phyloP scores from a whole-genome alignment of 2,888 invertebrate genomes.

The Sphaerophoria taeniata region DNA sequence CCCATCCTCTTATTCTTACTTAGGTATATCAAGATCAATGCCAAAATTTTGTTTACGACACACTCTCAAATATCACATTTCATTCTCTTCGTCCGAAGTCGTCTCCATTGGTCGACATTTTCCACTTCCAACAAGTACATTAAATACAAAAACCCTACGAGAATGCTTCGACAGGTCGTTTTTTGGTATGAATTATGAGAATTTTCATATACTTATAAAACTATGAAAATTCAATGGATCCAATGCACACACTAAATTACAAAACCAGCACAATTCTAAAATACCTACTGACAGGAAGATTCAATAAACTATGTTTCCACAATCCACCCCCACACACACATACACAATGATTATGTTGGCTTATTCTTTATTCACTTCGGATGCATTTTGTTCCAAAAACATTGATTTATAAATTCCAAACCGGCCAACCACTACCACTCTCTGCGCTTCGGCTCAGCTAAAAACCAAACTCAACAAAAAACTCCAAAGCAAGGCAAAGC shows the following conservation, averaged over 20 bases:
- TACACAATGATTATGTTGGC: neutral
- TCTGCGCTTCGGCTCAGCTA: neutral
- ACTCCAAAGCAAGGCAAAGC: constrained; percentile 10
- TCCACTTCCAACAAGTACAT: too few relatives aligned
- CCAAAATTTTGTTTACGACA: constrained; percentile 21
- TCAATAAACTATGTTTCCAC: constrained; percentile 53
- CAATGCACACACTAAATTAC: constrained; percentile 52
- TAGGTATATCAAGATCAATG: constrained; percentile 35
- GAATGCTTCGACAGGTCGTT: neutral
- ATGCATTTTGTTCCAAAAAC: constrained; percentile 40
- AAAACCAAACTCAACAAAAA: neutral
- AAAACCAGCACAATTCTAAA: constrained; percentile 41
- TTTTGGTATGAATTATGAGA: constrained; percentile 8
- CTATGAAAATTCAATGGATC: constrained; percentile 36
- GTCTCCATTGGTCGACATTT: neutral
- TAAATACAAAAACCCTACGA: too few relatives aligned
- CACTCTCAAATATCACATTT: neutral
- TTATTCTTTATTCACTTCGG: constrained; percentile 24
- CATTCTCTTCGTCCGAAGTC: neutral
- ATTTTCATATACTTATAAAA: constrained; percentile 16
- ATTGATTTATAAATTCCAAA: constrained; percentile 54
- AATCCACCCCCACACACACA: constrained; percentile 3
- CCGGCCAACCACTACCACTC: neutral
- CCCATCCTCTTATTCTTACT: neutral
- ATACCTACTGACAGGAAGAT: constrained; percentile 51